Evolutionary conservation across 1,140 invertebrate genomes (phyloP), one percentile per base, ranked within the genome.

Genomic region (Nebria ingens): DNA sequence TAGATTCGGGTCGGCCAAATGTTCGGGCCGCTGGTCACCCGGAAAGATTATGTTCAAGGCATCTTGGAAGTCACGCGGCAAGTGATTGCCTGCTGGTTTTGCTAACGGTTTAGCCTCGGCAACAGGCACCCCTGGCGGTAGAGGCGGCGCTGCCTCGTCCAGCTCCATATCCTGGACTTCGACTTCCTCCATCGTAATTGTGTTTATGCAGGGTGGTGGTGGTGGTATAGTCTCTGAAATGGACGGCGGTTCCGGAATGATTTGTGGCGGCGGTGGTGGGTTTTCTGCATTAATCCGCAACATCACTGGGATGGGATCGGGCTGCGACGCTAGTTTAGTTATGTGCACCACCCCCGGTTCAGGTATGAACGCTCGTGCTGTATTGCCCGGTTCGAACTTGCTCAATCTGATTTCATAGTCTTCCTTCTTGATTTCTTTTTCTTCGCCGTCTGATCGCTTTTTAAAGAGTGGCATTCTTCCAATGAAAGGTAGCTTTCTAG

Each of bases 21-120:
- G 2, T 58, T 61, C 56, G 67, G 70, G 34, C 61, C 25, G 12
- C 55, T 56, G 6, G 45, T 59, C 58, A 12, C 59, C 61, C 0
- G 83, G 83, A 58, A 85, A 86, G 54, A 86, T 84, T 4, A 86
- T 85, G 61, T 85, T 79, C 2, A 86, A 68, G 0, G 84, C 83
- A 45, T 83, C 83, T 60, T 85, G 83, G 49, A 86, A 71, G 69
- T 86, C 84, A 56, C 80, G 75, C 0, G 80, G 80, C 6, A 82
- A 59, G 2, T 72, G 71, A 45, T 45, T 29, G 68, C 64, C 45
- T 68, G 55, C 49, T 59, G 19, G 25, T 40, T 42, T 21, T 21
- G 22, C 42, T 13, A 42, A 55, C 22, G 53, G 59, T 11, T 61
- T 62, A 2, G 59, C 58, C 34, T 61, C 59, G 9, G 57, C 57